Conservation (phyloP, 92 coral and sea anemone genomes). For the Hydrozoanthus gracilis region DNA sequence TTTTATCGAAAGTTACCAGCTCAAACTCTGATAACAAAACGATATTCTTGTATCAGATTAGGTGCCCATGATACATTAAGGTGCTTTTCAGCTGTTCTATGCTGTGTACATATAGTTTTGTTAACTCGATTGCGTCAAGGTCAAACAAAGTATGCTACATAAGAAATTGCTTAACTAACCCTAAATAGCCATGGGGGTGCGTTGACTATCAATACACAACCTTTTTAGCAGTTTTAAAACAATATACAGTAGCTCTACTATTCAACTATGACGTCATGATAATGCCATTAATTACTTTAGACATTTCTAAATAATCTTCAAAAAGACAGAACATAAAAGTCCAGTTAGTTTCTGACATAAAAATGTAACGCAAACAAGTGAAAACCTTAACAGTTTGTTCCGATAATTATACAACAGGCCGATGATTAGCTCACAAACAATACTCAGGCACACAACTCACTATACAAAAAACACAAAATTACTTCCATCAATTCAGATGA, state of each 20-base stretch:
- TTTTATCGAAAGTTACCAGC: background rate
- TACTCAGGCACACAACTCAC: too few species aligned
- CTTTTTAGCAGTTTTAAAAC: background rate
- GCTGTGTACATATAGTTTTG: background rate
- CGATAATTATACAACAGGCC: too few species aligned
- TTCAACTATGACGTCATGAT: background rate
- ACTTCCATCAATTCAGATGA: too few species aligned
- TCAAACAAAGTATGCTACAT: background rate
- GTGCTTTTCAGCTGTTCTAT: background rate
- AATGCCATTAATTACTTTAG: background rate
- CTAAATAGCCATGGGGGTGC: background rate
- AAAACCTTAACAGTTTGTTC: background rate
- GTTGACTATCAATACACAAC: background rate
- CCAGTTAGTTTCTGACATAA: background rate
- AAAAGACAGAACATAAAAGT: background rate
- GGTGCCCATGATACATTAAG: background rate
- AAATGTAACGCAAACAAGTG: background rate
- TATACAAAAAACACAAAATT: too few species aligned
- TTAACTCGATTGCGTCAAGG: background rate
- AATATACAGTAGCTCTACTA: background rate
- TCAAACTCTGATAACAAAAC: background rate
- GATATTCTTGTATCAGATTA: background rate
- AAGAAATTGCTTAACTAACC: background rate
- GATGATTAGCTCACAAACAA: too few species aligned
- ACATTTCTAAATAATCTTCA: background rate